Base-by-base conservation (phyloP, 1,140 invertebrate species). In the Brachionus rubens region DNA sequence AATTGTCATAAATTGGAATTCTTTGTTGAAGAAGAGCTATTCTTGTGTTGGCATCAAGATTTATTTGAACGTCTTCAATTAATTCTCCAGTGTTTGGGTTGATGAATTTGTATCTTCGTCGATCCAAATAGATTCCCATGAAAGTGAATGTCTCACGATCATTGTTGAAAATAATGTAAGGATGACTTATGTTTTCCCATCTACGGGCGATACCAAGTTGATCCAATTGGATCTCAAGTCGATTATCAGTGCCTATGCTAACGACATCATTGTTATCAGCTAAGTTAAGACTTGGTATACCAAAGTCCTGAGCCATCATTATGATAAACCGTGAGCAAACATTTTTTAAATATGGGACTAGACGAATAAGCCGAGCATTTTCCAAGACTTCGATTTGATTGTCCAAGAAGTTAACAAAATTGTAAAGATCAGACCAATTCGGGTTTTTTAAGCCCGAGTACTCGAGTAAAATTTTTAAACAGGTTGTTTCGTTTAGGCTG, bases 361-460 rank as follows among this genome's bases (percentile, higher is more conserved):
- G 19, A 2, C 16, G 24, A 9, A 72, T 21, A 9, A 72, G n/a
- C 30, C 40, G 28, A 9, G 81, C 81, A 19, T 48, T 78, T 77
- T 83, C 82, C 78, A 79, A 81, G 68, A 81, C 79, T 9, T 77
- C 36, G 14, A 84, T 77, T 65, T 83, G 82, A n/a, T 65, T 79
- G 78, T 83, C 81, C 12, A 84, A 78, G 76, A 84, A 84, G 47
- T 77, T 78, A 1, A 81, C 81, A 81, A 82, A 84, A 78, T 82
- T 80, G 9, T 78, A 70, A 9, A 84, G 76, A 76, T 84, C 82
- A 50, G 81, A 77, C 82, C 82, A 84, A 0, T 81, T 82, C 2
- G 82, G 82, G 54, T 83, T 79, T 14, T 30, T n/a, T 14, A 83
- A 65, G 10, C 81, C 81, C 79, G 82, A 84, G 33, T 50, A 72